Conservation (phyloP, 2,888 invertebrate species). For the Blera fallax region DNA sequence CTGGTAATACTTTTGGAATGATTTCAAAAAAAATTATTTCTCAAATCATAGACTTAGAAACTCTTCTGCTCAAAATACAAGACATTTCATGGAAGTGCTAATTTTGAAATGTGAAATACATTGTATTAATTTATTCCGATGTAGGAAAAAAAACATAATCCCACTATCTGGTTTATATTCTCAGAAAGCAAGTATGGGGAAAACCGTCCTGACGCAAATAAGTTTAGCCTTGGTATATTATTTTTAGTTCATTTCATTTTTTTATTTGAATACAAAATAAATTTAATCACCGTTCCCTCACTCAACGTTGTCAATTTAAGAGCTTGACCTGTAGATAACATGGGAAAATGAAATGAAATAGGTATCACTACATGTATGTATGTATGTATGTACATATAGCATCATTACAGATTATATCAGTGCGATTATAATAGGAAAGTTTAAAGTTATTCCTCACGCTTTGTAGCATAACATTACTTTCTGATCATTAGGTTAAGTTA, state of each 20-base stretch:
- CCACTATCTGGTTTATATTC: neutral
- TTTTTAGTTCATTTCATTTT: neutral
- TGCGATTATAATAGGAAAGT: too few species aligned
- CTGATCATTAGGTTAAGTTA: too few species aligned
- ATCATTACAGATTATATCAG: too few species aligned
- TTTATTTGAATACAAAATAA: neutral
- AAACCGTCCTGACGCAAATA: neutral
- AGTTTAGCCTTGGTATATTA: neutral
- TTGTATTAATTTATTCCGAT: neutral
- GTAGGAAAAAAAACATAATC: neutral
- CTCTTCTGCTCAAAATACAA: too few species aligned
- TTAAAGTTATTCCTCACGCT: too few species aligned
- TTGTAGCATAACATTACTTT: too few species aligned
- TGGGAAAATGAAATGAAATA: neutral
- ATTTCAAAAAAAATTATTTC: too few species aligned
- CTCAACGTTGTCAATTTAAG: neutral
- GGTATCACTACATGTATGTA: too few species aligned
- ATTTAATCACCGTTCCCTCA: neutral
- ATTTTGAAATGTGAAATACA: neutral
- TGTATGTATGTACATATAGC: too few species aligned
- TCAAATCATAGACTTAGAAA: too few species aligned
- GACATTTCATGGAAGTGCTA: neutral
- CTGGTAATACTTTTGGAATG: too few species aligned
- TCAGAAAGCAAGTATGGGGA: neutral
- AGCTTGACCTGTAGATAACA: neutral